Evolutionary conservation across 2,113 vertebrate genomes (phyloP).

Genomic region (Serinus canaria): DNA sequence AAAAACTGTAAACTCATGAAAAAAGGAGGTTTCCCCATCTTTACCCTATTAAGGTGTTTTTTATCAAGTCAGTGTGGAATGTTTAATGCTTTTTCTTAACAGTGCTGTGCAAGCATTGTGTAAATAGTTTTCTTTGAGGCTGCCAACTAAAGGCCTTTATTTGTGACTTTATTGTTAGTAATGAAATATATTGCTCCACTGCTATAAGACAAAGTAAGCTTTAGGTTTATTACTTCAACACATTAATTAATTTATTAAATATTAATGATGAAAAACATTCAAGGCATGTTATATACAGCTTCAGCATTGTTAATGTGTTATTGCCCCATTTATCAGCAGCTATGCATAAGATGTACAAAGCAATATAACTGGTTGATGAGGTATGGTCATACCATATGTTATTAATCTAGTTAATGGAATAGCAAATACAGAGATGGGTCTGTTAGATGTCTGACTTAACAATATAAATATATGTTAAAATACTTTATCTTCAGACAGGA

Average conservation of each 20-base stretch:
- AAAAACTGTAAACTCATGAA: not conserved
- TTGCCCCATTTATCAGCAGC: conserved; percentile 35
- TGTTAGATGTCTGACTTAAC: not conserved
- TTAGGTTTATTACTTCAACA: conserved; percentile 44
- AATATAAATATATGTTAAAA: not conserved
- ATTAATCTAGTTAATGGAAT: conserved; percentile 62
- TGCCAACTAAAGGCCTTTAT: conserved; percentile 1
- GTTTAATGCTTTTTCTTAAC: not conserved
- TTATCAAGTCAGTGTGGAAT: conserved; percentile 16
- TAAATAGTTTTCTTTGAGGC: conserved; percentile 22
- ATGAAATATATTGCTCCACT: conserved; percentile 20
- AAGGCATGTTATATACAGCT: conserved; percentile 14
- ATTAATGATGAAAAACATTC: conserved; percentile 64
- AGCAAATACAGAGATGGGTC: conserved; percentile 30
- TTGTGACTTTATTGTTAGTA: conserved; percentile 40
- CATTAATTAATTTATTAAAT: conserved; percentile 75
- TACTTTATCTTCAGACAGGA: not conserved
- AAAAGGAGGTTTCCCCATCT: not conserved
- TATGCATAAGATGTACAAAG: not conserved
- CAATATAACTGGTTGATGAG: conserved; percentile 49
- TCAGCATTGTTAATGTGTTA: conserved; percentile 23
- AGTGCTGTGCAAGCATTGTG: not conserved
- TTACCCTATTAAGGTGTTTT: not conserved
- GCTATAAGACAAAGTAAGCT: not conserved
- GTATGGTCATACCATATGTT: not conserved